Evolutionary conservation across 2,113 vertebrate genomes (phyloP).

Genomic region (Anser brachyrhynchus): DNA sequence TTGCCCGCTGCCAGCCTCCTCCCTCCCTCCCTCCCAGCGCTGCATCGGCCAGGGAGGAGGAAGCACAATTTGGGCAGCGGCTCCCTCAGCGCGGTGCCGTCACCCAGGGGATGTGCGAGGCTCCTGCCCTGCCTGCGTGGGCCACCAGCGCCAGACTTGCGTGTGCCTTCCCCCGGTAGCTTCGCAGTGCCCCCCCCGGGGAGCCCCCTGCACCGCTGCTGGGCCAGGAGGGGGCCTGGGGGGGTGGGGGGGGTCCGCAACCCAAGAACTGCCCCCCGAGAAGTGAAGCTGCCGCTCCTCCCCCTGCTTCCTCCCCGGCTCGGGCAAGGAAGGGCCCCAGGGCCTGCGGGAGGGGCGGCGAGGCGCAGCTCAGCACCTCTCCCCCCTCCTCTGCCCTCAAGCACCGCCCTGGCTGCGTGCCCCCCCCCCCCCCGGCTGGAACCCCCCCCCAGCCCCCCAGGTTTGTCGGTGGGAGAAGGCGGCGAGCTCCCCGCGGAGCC

Average conservation of each 20-base stretch:
- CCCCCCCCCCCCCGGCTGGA: neutral
- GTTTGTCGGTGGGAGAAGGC: neutral
- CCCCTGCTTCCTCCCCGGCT: neutral
- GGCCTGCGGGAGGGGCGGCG: neutral
- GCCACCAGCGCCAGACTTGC: neutral
- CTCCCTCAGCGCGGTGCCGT: fast-evolving
- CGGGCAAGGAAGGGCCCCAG: neutral
- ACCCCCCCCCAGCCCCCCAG: neutral
- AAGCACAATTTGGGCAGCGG: fast-evolving
- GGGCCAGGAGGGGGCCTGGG: neutral
- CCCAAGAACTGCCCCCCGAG: neutral
- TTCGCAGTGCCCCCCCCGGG: neutral
- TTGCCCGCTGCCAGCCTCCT: neutral
- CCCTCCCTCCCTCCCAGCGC: neutral
- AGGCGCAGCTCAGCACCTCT: neutral
- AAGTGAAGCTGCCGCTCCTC: neutral
- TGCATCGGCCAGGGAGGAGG: neutral
- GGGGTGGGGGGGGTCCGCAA: neutral
- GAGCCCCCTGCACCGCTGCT: fast-evolving
- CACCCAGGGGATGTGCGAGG: fast-evolving
- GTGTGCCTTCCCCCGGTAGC: neutral
- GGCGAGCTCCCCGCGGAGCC: neutral
- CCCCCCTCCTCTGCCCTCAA: neutral
- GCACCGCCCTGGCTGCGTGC: neutral
- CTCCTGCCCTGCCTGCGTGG: neutral